phyloP scores from a whole-genome alignment of 1,140 invertebrate genomes.

The Goniozus legneri region DNA sequence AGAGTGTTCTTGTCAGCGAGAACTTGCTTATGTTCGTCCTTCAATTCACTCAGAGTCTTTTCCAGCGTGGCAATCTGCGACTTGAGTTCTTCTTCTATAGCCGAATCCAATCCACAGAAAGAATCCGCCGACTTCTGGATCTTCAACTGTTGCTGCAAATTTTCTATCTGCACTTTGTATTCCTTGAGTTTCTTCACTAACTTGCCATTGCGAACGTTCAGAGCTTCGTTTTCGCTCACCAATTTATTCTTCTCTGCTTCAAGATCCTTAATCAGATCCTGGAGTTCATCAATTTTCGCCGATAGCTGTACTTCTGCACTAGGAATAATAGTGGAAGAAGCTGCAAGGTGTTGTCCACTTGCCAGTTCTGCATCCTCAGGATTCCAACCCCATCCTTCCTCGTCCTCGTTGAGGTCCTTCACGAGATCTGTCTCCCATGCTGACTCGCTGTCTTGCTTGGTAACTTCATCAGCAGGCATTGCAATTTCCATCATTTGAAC shows the following conservation, averaged over 20 bases:
- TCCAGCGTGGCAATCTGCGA: constrained; percentile 64
- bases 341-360: constrained; percentile 35
- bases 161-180: constrained; percentile 64
- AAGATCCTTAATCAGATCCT: constrained; percentile 53
- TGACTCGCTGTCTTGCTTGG: background rate
- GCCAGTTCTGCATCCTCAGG: constrained; percentile 53
- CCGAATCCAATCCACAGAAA: constrained; percentile 65
- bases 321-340: constrained; percentile 17
- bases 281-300: constrained; percentile 44
- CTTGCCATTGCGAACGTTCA: constrained; percentile 66
- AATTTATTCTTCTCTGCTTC: constrained; percentile 52
- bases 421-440: background rate
- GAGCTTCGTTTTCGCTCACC: constrained; percentile 58
- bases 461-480: background rate
- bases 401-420: constrained; percentile 41
- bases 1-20: constrained; percentile 64
- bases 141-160: constrained; percentile 58
- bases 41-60: constrained; percentile 60
- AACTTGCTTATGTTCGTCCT: constrained; percentile 58
- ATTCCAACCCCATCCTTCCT: constrained; percentile 60
- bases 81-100: constrained; percentile 73
- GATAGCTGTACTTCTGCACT: constrained; percentile 29
- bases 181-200: constrained; percentile 74
- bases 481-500: constrained; percentile 1
- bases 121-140: constrained; percentile 53